Conservation (phyloP, 2,888 invertebrate species). For the Romanomermis culicivorax region DNA sequence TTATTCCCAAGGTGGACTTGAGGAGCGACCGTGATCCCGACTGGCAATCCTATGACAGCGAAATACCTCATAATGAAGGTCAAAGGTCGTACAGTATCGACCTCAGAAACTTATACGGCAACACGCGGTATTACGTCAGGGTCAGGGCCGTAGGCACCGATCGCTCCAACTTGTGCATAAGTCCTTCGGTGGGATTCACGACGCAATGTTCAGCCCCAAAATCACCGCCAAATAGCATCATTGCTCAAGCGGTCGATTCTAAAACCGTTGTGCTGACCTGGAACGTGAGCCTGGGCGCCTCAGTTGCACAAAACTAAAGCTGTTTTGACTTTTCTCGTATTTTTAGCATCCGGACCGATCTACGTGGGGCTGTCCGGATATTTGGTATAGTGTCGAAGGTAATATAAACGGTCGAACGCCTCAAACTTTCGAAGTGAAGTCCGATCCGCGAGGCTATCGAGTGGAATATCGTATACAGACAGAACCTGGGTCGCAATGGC, state of each 20-base stretch:
- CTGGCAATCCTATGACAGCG: constrained; percentile 15
- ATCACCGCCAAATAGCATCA: constrained; percentile 7
- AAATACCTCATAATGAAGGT: constrained; percentile 6
- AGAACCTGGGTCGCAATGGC: constrained; percentile 10
- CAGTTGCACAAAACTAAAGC: not conserved
- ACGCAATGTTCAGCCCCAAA: constrained; percentile 16
- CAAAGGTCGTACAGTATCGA: constrained; percentile 8
- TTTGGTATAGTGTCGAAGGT: constrained; percentile 9
- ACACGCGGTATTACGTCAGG: constrained; percentile 18
- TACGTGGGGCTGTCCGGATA: constrained; percentile 11
- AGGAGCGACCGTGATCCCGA: constrained; percentile 15
- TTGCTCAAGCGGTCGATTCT: not conserved
- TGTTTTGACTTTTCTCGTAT: not conserved
- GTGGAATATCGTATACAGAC: constrained; percentile 10
- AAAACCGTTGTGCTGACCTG: constrained; percentile 7
- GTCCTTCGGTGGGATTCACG: constrained; percentile 17
- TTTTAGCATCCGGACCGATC: constrained; percentile 9
- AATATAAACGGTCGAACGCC: constrained; percentile 3
- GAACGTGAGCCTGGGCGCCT: constrained; percentile 1
- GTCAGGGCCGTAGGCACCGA: constrained; percentile 17
- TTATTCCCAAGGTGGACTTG: constrained; percentile 18
- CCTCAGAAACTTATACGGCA: constrained; percentile 12
- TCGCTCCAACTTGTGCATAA: constrained; percentile 16
- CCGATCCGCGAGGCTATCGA: constrained; percentile 9
- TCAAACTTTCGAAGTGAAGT: constrained; percentile 5